Evolutionary conservation across 2,888 invertebrate genomes (phyloP).

Genomic region (Lydus trimaculatus): DNA sequence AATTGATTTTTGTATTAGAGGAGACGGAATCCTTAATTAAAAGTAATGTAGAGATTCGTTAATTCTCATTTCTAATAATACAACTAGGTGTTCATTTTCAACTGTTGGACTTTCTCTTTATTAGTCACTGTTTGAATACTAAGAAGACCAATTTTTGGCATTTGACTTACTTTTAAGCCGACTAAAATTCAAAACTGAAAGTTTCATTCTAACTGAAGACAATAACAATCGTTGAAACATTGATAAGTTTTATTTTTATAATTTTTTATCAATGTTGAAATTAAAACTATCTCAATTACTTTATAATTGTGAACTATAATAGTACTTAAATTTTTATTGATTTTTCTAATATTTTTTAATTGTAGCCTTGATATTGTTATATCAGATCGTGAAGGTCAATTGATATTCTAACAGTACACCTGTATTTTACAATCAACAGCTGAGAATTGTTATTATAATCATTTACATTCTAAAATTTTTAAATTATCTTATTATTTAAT

Average conservation of each 20-base stretch:
- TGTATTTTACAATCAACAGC: slow-evolving; percentile 23
- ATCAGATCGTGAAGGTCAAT: slow-evolving; percentile 31
- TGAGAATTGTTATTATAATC: slow-evolving; percentile 10
- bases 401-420: slow-evolving; percentile 26
- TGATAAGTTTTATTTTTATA: no score
- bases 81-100: background rate
- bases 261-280: background rate
- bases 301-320: background rate
- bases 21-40: background rate
- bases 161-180: no score
- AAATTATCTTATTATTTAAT: background rate
- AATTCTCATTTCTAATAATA: background rate
- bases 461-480: slow-evolving; percentile 20
- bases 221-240: background rate
- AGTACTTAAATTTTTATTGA: background rate
- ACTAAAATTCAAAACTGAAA: no score
- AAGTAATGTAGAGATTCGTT: background rate
- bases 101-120: background rate
- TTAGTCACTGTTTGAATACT: background rate
- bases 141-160: background rate
- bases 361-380: slow-evolving; percentile 30
- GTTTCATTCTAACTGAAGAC: no score
- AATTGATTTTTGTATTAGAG: no score
- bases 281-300: background rate
- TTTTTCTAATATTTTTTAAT: slow-evolving; percentile 4